Evolutionary conservation across 2,797 vertebrate genomes (phyloP), one percentile per base, ranked within the genome.

Genomic region (Gymnothorax javanicus): DNA sequence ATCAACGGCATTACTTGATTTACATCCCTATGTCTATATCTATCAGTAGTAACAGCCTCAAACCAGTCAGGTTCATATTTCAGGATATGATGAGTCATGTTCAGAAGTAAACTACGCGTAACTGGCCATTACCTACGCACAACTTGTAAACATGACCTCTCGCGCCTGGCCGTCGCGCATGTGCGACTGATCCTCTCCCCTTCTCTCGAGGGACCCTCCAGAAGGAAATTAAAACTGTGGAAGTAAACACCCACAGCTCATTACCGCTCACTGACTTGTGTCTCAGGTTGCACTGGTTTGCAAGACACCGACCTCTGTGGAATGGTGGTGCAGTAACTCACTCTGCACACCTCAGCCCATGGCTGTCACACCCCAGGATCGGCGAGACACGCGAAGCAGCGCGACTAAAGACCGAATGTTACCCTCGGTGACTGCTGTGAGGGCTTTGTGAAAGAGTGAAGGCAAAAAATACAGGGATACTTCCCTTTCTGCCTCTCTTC

Each of bases 221-320:
- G 73, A 17, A 77, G 43, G 73, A 77, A 75, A 75, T 50, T 15
- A 27, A 71, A 71, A 77, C 13, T 17, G 43, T 13, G 71, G 43
- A n/a, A 50, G 73, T 7, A 33, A 23, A n/a, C 77, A 81, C 23
- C 77, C 52, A 81, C 77, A 81, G 50, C 77, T 81, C 77, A 81
- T 56, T 56, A 56, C 50, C 5, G n/a, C 23, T 81, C 23, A 33
- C 52, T 23, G 50, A 79, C 43, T 5, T 17, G 50, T 6, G 15
- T 56, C 77, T 81, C 33, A 43, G 33, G 12, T n/a, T 1, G 20
- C 77, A n/a, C 11, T 3, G 23, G 77, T 79, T 20, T 20, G 15
- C 23, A 33, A 7, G 7, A 20, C 13, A 79, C 50, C 56, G 52
- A 56, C 77, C 77, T 56, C 17, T 52, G 1, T 7, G 77, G 50